phyloP scores from a whole-genome alignment of 2,888 invertebrate species.

The Euphydryas editha region DNA sequence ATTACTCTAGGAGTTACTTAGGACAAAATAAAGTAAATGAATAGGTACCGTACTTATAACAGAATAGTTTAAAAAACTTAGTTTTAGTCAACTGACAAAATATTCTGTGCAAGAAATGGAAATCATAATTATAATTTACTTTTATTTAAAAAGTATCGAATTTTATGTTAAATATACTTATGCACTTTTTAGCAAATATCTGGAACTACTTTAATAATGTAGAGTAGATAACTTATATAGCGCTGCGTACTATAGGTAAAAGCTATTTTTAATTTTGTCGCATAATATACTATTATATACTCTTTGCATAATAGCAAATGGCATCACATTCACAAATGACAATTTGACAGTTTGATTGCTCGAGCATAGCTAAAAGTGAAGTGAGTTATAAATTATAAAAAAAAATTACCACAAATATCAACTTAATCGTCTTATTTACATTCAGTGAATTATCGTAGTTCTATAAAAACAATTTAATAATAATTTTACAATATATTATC shows the following conservation, averaged over 20 bases:
- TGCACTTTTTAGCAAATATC: neutral
- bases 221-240: conserved; percentile 2
- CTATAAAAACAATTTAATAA: neutral
- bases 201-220: neutral
- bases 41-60: no score
- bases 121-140: no score
- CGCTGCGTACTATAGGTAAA: neutral
- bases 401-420: conserved; percentile 11
- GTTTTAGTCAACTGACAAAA: no score
- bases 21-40: no score
- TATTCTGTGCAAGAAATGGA: no score
- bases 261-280: conserved; percentile 32
- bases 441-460: neutral
- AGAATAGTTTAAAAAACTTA: no score
- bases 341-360: conserved; percentile 57
- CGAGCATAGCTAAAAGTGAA: conserved; percentile 25
- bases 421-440: neutral
- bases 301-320: conserved; percentile 65
- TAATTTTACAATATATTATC: neutral
- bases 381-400: conserved; percentile 13
- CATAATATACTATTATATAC: no score
- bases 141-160: no score
- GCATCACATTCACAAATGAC: conserved; percentile 60
- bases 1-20: no score
- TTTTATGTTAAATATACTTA: no score